Percentiles rank a stretch among this genome's conserved stretches.
These are phyloP conservation scores for Drosophila robusta DNA, from an alignment of 2,888 invertebrate genomes.

Conservation along the genomic window DNA sequence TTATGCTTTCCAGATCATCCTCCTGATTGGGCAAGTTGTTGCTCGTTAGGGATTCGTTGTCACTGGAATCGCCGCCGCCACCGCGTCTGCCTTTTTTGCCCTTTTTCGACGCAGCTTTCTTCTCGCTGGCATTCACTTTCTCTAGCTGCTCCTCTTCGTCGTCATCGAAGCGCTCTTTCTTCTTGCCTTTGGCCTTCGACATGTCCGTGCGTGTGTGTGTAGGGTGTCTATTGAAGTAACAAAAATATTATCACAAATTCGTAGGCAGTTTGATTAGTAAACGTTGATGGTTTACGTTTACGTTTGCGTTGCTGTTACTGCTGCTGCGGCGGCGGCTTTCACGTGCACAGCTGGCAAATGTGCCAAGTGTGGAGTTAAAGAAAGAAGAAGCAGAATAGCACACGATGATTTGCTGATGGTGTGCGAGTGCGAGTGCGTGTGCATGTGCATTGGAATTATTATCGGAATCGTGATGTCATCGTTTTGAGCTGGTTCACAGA, in stretches of 20 bases:
- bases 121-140: conserved; percentile 51
- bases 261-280: background rate
- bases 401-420: conserved; percentile 15
- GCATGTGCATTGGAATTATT: conserved; percentile 21
- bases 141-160: conserved; percentile 68
- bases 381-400: conserved; percentile 42
- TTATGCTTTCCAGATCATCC: conserved; percentile 82
- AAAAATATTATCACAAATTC: conserved; percentile 2
- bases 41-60: conserved; percentile 84
- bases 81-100: conserved; percentile 83
- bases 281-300: conserved; percentile 25
- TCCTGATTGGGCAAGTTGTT: conserved; percentile 38
- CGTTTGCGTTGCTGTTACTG: conserved; percentile 21
- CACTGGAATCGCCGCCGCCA: conserved; percentile 86
- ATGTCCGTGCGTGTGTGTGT: conserved; percentile 23
- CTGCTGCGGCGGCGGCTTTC: conserved; percentile 55
- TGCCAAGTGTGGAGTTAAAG: conserved; percentile 38
- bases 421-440: conserved; percentile 1
- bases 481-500: conserved; percentile 36
- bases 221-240: background rate
- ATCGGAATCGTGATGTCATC: conserved; percentile 56
- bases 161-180: conserved; percentile 80
- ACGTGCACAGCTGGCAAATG: conserved; percentile 77
- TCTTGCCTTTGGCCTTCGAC: conserved; percentile 79
- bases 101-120: conserved; percentile 71